These are phyloP conservation scores for Nothoprocta pentlandii DNA, from an alignment of 2,113 vertebrate genomes.

Conservation along the genomic window DNA sequence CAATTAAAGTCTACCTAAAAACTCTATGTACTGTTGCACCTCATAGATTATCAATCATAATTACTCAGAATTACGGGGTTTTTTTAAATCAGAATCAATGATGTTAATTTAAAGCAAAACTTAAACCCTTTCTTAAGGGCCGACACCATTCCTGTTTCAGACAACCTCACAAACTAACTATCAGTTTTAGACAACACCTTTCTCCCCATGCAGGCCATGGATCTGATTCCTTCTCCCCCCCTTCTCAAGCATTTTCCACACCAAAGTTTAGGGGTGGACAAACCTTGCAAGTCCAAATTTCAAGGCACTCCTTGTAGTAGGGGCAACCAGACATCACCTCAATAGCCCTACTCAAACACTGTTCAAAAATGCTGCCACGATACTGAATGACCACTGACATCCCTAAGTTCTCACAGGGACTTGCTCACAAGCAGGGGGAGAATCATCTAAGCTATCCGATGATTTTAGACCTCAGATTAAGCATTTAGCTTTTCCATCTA, in stretches of 20 bases:
- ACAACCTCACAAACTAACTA: background rate
- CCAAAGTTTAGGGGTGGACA: background rate
- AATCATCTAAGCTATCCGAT: background rate
- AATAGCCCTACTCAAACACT: background rate
- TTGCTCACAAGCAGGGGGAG: background rate
- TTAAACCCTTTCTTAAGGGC: background rate
- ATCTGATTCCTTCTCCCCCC: background rate
- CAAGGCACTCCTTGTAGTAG: background rate
- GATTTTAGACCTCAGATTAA: background rate
- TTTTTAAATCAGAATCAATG: background rate
- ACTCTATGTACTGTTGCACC: rapidly evolving
- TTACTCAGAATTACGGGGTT: background rate
- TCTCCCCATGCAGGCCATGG: background rate
- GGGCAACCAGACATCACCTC: background rate
- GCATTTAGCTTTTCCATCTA: background rate
- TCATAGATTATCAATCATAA: background rate
- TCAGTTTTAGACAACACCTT: background rate
- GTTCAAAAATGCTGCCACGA: background rate
- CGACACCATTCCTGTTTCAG: background rate
- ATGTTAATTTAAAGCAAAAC: background rate
- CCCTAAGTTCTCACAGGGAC: background rate
- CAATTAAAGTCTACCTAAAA: background rate
- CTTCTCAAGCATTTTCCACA: background rate
- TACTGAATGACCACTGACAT: background rate
- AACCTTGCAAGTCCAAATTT: background rate